Percentiles rank a stretch among this genome's conserved stretches.
These are phyloP conservation scores for Cephus rjabovi DNA, from an alignment of 2,888 invertebrate genomes.

Conservation along the genomic window DNA sequence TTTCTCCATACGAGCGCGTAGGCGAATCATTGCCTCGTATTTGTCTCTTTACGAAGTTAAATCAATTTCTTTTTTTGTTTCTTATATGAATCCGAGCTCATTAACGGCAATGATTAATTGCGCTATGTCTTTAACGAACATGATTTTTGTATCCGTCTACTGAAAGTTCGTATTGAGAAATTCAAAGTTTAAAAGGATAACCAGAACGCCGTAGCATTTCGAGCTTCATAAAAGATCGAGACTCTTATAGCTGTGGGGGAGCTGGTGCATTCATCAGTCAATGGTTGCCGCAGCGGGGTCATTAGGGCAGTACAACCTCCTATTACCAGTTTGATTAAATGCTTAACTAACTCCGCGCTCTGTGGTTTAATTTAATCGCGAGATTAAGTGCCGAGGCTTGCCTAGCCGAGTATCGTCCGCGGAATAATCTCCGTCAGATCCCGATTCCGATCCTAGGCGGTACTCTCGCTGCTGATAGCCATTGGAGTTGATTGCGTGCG, in stretches of 20 bases:
- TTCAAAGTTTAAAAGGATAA: background rate
- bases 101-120: conserved; percentile 5
- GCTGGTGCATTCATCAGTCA: conserved; percentile 53
- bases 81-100: conserved; percentile 7
- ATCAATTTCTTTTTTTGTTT: background rate
- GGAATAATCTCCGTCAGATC: conserved; percentile 48
- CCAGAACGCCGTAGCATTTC: background rate
- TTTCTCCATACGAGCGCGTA: conserved; percentile 39
- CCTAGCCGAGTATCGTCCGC: conserved; percentile 44
- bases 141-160: background rate
- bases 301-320: conserved; percentile 62
- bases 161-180: background rate
- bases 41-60: background rate
- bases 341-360: conserved; percentile 64
- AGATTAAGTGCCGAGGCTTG: conserved; percentile 57
- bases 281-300: conserved; percentile 41
- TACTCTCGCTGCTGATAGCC: conserved; percentile 22
- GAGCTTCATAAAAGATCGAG: background rate
- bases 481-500: conserved; percentile 53
- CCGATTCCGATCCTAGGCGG: conserved; percentile 11
- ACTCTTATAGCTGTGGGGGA: conserved; percentile 15
- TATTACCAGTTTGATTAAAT: conserved; percentile 66
- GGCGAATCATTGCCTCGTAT: conserved; percentile 26
- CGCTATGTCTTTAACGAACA: background rate
- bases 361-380: conserved; percentile 65